These are phyloP conservation scores for Atrichornis clamosus DNA, from an alignment of 2,113 vertebrate species.

Conservation along the genomic window DNA sequence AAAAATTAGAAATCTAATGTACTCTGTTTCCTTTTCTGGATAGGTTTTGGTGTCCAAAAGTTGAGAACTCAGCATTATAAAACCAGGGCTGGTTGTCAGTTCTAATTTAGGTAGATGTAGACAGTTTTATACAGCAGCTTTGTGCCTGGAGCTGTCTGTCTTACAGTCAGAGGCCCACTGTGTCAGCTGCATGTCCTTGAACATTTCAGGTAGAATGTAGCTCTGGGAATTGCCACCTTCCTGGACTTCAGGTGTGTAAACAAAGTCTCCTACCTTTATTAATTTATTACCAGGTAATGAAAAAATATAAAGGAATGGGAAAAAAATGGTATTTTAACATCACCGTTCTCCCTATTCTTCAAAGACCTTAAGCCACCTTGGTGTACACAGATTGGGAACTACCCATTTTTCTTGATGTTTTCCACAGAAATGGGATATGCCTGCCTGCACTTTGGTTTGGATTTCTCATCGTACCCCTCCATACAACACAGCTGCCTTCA, in stretches of 20 bases:
- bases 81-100: constrained; percentile 75
- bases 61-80: constrained; percentile 69
- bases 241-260: constrained; percentile 62
- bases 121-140: constrained; percentile 72
- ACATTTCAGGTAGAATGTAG: constrained; percentile 72
- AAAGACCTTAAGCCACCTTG: background rate
- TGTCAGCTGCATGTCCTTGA: constrained; percentile 81
- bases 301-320: background rate
- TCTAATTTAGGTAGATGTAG: constrained; percentile 78
- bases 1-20: background rate
- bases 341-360: background rate
- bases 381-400: background rate
- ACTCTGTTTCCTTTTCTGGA: constrained; percentile 52
- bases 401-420: background rate
- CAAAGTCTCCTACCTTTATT: constrained; percentile 33
- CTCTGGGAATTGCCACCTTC: constrained; percentile 61
- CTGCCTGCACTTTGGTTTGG: background rate
- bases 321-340: background rate
- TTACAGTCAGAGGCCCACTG: constrained; percentile 68
- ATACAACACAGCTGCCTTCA: background rate
- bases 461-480: background rate
- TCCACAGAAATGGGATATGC: background rate
- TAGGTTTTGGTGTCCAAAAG: constrained; percentile 62
- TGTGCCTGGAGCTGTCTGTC: constrained; percentile 80
- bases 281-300: constrained; percentile 45